Conservation (phyloP, 2,797 vertebrate genomes). For the Eutrigla gurnardus region DNA sequence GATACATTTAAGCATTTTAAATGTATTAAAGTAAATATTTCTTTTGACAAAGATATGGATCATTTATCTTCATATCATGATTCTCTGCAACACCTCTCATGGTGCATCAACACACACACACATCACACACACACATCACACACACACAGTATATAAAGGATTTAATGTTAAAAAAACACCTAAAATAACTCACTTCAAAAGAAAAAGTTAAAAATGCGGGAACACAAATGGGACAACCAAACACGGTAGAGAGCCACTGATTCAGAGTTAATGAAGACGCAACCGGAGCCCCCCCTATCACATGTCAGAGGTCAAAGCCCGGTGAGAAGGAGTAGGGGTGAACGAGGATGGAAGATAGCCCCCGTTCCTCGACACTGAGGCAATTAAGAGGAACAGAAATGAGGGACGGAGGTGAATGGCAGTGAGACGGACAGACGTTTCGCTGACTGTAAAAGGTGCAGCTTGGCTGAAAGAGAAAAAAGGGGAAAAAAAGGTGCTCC, state of each 20-base stretch:
- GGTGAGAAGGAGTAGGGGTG: slow-evolving; percentile 77
- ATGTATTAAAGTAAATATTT: slow-evolving; percentile 2
- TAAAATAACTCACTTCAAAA: slow-evolving; percentile 66
- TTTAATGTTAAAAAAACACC: slow-evolving; percentile 33
- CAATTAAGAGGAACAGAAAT: slow-evolving; percentile 82
- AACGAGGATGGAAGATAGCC: slow-evolving; percentile 68
- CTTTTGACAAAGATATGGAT: not conserved
- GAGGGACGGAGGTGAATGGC: slow-evolving; percentile 79
- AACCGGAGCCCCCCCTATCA: slow-evolving; percentile 66
- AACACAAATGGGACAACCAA: slow-evolving; percentile 83
- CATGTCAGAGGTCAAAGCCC: slow-evolving; percentile 86
- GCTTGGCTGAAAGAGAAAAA: slow-evolving; percentile 75
- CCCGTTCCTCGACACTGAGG: slow-evolving; percentile 58
- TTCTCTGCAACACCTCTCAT: slow-evolving; percentile 11
- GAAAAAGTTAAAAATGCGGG: slow-evolving; percentile 78
- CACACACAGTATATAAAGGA: slow-evolving; percentile 22
- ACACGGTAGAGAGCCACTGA: slow-evolving; percentile 83
- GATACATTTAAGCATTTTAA: not conserved
- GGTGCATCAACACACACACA: slow-evolving; percentile 28
- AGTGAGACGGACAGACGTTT: slow-evolving; percentile 81
- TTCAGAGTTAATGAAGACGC: slow-evolving; percentile 88
- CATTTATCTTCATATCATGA: not conserved
- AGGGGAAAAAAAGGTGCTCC: slow-evolving; percentile 83
- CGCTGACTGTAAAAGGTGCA: slow-evolving; percentile 84
- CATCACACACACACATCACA: slow-evolving; percentile 51